phyloP scores from a whole-genome alignment of 1,140 invertebrate genomes.

The Galleria mellonella region DNA sequence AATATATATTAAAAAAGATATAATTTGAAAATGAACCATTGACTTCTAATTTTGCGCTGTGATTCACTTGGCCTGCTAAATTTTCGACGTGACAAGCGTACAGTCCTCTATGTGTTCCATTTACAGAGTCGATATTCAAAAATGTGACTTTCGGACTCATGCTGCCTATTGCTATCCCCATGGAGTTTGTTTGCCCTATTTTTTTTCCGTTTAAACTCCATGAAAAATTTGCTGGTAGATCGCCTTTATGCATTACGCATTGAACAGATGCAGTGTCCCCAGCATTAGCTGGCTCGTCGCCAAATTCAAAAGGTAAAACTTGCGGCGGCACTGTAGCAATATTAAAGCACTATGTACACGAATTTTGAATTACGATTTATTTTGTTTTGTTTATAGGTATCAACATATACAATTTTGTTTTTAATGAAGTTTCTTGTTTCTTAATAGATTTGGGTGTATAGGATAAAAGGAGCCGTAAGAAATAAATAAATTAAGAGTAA shows the following conservation, averaged over 20 bases:
- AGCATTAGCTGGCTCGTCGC: slow-evolving; percentile 79
- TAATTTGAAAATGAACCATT: slow-evolving; percentile 60
- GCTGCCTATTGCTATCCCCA: slow-evolving; percentile 71
- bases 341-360: slow-evolving; percentile 10
- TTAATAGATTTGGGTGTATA: too few species aligned
- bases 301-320: slow-evolving; percentile 81
- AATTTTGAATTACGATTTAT: too few species aligned
- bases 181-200: slow-evolving; percentile 17
- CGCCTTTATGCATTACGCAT: slow-evolving; percentile 82
- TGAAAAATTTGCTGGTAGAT: slow-evolving; percentile 78
- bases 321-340: slow-evolving; percentile 77
- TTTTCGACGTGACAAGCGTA: slow-evolving; percentile 81
- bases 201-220: slow-evolving; percentile 77
- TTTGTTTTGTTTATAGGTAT: too few species aligned
- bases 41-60: slow-evolving; percentile 75
- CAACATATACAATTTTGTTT: too few species aligned
- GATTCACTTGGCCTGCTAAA: slow-evolving; percentile 72
- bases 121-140: slow-evolving; percentile 73
- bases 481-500: slow-evolving; percentile 20
- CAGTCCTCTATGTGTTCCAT: slow-evolving; percentile 73
- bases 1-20: slow-evolving; percentile 29
- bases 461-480: too few species aligned
- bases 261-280: slow-evolving; percentile 82
- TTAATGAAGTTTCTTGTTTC: too few species aligned
- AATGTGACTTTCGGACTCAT: slow-evolving; percentile 81